phyloP scores from a whole-genome alignment of 2,797 vertebrate species.

The Gallinago stenura region DNA sequence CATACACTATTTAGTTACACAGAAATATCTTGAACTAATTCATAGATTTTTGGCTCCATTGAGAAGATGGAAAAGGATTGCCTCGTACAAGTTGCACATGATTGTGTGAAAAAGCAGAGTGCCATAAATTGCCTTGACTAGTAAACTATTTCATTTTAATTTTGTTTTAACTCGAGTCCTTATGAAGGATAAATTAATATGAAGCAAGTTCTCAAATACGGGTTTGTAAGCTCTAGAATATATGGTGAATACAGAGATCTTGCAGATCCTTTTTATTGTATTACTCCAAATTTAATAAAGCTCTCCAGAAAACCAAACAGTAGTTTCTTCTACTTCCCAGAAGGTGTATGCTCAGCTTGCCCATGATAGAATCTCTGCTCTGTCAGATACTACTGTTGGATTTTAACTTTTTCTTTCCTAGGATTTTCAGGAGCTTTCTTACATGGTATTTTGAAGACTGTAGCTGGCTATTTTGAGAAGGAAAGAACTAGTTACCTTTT shows the following conservation, averaged over 20 bases:
- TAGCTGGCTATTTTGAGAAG: constrained; percentile 70
- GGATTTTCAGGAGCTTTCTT: constrained; percentile 67
- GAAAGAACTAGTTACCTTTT: constrained; percentile 67
- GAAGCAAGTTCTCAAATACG: constrained; percentile 62
- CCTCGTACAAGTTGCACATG: not conserved
- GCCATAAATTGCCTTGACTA: constrained; percentile 33
- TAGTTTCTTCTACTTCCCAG: constrained; percentile 68
- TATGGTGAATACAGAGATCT: constrained; percentile 60
- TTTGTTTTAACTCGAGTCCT: constrained; percentile 59
- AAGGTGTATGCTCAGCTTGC: constrained; percentile 58
- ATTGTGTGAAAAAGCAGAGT: constrained; percentile 34
- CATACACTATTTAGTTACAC: not conserved
- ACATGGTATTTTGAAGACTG: constrained; percentile 53
- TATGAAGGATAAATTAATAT: constrained; percentile 30
- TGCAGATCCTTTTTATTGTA: constrained; percentile 71
- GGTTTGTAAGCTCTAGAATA: constrained; percentile 67
- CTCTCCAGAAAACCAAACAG: constrained; percentile 59
- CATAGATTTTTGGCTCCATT: not conserved
- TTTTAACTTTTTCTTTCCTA: constrained; percentile 65
- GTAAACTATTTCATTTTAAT: constrained; percentile 39
- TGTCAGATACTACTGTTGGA: constrained; percentile 33
- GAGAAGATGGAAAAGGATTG: not conserved
- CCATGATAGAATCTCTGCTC: constrained; percentile 35
- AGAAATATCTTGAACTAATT: constrained; percentile 38
- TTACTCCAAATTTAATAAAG: constrained; percentile 74